Conservation (phyloP, 2,888 invertebrate genomes). For the Mesorhabditis belari region DNA sequence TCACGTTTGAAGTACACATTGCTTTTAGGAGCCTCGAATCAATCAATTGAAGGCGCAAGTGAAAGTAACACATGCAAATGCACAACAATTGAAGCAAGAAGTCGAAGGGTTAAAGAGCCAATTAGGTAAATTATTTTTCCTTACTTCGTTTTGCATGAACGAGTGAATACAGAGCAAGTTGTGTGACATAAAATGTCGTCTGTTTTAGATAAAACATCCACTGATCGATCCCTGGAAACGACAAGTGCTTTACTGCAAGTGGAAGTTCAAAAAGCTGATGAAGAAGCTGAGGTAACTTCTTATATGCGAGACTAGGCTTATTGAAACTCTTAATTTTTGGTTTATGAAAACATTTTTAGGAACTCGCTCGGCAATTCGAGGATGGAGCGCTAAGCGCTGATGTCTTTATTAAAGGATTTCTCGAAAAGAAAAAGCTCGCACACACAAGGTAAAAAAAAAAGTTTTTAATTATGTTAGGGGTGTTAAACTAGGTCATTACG, state of each 20-base stretch:
- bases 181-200: not conserved
- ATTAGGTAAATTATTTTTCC: conserved; percentile 64
- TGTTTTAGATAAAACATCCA: conserved; percentile 68
- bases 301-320: conserved; percentile 9
- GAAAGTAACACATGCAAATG: conserved; percentile 59
- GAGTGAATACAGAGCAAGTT: too few species aligned
- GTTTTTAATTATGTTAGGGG: not conserved
- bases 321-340: not conserved
- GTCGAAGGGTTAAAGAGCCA: conserved; percentile 73
- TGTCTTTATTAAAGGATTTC: conserved; percentile 76
- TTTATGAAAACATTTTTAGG: conserved; percentile 13
- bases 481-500: not conserved
- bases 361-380: conserved; percentile 70
- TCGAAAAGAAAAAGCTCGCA: conserved; percentile 69
- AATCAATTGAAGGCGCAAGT: conserved; percentile 9
- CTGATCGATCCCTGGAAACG: conserved; percentile 73
- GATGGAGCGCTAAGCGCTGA: conserved; percentile 68
- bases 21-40: conserved; percentile 2
- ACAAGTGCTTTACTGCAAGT: conserved; percentile 81
- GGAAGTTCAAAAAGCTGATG: conserved; percentile 84
- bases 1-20: too few species aligned
- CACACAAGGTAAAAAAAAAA: conserved; percentile 60
- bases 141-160: too few species aligned
- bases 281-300: conserved; percentile 72
- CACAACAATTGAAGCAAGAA: conserved; percentile 50